A percentile compares a stretch with the other conserved stretches of the same genome.
Evolutionary conservation across 2,888 invertebrate species (phyloP).

Genomic region (Deilephila porcellus): DNA sequence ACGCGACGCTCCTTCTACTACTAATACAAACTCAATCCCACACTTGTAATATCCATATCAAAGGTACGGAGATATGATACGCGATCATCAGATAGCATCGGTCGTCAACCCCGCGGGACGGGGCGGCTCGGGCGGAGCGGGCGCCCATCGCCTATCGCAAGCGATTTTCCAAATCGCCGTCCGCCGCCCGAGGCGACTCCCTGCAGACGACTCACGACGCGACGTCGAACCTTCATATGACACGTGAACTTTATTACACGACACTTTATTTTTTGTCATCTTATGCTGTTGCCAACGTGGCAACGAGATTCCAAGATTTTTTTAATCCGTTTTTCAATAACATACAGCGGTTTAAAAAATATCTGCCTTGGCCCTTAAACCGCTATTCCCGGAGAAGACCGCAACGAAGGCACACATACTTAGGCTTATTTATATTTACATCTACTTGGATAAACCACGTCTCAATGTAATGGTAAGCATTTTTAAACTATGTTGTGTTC

Average conservation of each 20-base stretch:
- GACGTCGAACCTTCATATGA: slow-evolving; percentile 38
- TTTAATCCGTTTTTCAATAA: slow-evolving; percentile 26
- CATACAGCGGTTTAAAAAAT: too few species aligned
- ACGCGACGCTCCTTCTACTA: too few species aligned
- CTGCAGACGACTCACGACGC: slow-evolving; percentile 36
- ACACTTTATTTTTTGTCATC: slow-evolving; percentile 38
- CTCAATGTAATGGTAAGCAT: too few species aligned
- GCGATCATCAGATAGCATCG: slow-evolving; percentile 18
- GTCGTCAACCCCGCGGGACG: slow-evolving; percentile 10
- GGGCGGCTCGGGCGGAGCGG: slow-evolving; percentile 24
- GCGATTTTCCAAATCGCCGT: slow-evolving; percentile 42
- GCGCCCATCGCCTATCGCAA: slow-evolving; percentile 48
- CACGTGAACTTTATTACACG: slow-evolving; percentile 33
- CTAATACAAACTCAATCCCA: background rate
- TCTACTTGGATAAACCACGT: too few species aligned
- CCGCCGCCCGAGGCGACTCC: slow-evolving; percentile 42
- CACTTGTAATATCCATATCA: slow-evolving; percentile 6
- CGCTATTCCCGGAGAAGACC: too few species aligned
- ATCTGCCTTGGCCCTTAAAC: too few species aligned
- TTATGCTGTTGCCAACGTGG: slow-evolving; percentile 34
- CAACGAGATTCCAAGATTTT: slow-evolving; percentile 31
- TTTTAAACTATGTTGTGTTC: too few species aligned
- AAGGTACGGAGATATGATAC: slow-evolving; percentile 11
- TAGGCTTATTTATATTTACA: too few species aligned
- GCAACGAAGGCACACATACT: too few species aligned